These are phyloP conservation scores for Odobenus rosmarus DNA, from an alignment of 2,113 vertebrate genomes.

Conservation along the genomic window DNA sequence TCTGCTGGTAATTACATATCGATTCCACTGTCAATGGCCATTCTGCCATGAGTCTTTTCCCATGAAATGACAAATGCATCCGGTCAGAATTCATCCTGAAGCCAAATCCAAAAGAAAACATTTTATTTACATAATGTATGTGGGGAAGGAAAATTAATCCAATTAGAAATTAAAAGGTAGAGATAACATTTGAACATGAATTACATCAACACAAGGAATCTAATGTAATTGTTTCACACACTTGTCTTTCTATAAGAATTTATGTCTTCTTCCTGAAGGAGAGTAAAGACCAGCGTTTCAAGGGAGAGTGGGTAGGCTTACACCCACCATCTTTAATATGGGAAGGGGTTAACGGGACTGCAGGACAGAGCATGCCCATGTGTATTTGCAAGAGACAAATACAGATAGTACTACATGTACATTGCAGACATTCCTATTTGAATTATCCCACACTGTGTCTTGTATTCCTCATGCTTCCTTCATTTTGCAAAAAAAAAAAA, in stretches of 20 bases:
- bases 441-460: neutral
- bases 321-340: accelerated
- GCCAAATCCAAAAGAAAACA: slow-evolving; percentile 73
- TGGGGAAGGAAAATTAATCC: slow-evolving; percentile 38
- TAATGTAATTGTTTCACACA: neutral
- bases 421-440: neutral
- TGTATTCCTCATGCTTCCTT: neutral
- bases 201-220: neutral
- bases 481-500: neutral
- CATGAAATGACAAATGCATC: slow-evolving; percentile 75
- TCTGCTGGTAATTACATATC: slow-evolving; percentile 92
- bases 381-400: neutral
- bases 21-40: slow-evolving; percentile 89
- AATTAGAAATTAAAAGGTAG: slow-evolving; percentile 51
- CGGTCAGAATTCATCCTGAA: slow-evolving; percentile 85
- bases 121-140: slow-evolving; percentile 3
- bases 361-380: accelerated
- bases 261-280: neutral
- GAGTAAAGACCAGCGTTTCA: neutral
- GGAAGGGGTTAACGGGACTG: neutral
- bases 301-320: neutral
- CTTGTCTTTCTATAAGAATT: neutral
- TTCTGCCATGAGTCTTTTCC: slow-evolving; percentile 81
- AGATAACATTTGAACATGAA: slow-evolving; percentile 5
- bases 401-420: accelerated